Base-by-base conservation (phyloP, 2,797 vertebrate genomes). In the Phoebastria nigripes region DNA sequence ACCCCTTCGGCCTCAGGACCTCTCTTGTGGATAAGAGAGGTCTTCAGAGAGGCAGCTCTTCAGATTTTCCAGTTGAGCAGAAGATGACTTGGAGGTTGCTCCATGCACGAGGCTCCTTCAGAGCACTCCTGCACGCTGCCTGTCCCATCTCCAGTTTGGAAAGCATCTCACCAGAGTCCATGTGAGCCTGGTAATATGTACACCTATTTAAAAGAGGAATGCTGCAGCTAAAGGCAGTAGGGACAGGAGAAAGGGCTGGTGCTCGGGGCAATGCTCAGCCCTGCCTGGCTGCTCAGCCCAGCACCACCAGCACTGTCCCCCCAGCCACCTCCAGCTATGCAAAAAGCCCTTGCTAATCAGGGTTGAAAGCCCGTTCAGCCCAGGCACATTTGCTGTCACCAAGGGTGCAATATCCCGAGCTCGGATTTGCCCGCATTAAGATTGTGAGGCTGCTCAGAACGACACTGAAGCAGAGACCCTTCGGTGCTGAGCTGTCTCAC, bases 361-460 rank as follows among this genome's bases (percentile, higher is more conserved):
- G 8, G 14, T 0, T 0, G 11, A 9, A 11, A 22, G 14, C n/a
- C 3, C n/a, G 2, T 8, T 19, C 51, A 4, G n/a, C 25, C 9
- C 6, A 5, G 17, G 25, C 35, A 19, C 16, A 1, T 2, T 3
- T 2, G 11, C 44, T 9, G 12, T 3, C 13, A 1, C 39, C 26
- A 2, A 5, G 5, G 16, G 2, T 1, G 28, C 13, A 33, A 26
- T 1, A 41, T 1, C 16, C 56, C 74, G 26, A 41, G 5, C 8
- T 37, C 3, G 0, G 31, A 6, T 35, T 15, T 26, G 1, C 61
- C n/a, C 2, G 0, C 25, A 5, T 3, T 0, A 2, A 24, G 46
- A 11, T 4, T 3, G 8, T 0, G 25, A 28, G 12, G 62, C 67
- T 2, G 74, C 74, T 39, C 22, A 5, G 42, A 41, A 44, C 0